Percentiles rank a stretch among this genome's conserved stretches.
phyloP scores from a whole-genome alignment of 2,113 vertebrate species.

The Plotosus lineatus region DNA sequence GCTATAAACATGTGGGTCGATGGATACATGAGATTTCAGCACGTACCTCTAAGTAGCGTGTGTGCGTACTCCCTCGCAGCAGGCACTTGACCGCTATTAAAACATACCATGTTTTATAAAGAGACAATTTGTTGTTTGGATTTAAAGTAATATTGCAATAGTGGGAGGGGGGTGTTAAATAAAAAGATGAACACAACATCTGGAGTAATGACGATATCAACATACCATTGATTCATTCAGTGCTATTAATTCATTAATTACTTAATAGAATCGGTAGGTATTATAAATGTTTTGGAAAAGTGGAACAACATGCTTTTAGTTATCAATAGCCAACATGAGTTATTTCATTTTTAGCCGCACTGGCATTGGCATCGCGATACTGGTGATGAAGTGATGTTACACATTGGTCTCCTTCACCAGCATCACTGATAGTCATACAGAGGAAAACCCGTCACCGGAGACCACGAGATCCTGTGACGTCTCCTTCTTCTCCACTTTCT shows the following conservation, averaged over 20 bases:
- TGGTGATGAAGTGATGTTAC: conserved; percentile 39
- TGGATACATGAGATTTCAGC: too few relatives aligned
- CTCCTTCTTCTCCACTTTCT: conserved; percentile 80
- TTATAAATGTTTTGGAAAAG: background rate
- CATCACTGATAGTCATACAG: conserved; percentile 80
- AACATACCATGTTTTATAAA: too few relatives aligned
- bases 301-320: background rate
- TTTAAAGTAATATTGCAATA: background rate
- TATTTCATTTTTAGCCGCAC: background rate
- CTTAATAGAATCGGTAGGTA: background rate
- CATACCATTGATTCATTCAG: background rate
- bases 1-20: too few relatives aligned
- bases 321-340: background rate
- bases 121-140: background rate
- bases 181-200: background rate
- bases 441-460: conserved; percentile 82
- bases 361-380: conserved; percentile 4
- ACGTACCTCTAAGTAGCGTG: too few relatives aligned
- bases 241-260: background rate
- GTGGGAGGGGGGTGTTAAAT: too few relatives aligned
- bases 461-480: conserved; percentile 70
- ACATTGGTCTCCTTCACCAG: conserved; percentile 77
- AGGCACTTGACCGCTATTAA: too few relatives aligned
- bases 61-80: too few relatives aligned
- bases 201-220: background rate